phyloP scores from a whole-genome alignment of 1,140 invertebrate genomes.

The Oncopodura yosiiana region DNA sequence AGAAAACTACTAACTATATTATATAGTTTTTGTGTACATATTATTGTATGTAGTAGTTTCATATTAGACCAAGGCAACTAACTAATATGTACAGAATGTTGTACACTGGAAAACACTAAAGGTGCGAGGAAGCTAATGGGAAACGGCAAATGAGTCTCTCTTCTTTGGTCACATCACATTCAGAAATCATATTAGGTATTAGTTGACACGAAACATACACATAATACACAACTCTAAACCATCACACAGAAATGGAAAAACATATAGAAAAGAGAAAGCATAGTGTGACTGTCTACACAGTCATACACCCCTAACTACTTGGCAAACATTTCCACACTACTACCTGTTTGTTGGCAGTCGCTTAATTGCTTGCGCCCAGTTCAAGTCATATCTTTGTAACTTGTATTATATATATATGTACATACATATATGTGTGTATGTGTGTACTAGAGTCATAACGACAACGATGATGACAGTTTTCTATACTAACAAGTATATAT shows the following conservation, averaged over 20 bases:
- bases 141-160: conserved; percentile 21
- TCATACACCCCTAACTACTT: conserved; percentile 21
- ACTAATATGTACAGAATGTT: too few relatives aligned
- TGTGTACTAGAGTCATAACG: not conserved
- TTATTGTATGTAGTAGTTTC: too few relatives aligned
- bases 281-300: not conserved
- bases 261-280: too few relatives aligned
- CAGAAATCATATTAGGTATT: conserved; percentile 28
- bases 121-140: conserved; percentile 19
- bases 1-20: too few relatives aligned
- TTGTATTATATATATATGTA: not conserved
- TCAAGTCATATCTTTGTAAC: conserved; percentile 1
- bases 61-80: too few relatives aligned
- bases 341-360: conserved; percentile 25
- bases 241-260: too few relatives aligned
- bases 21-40: too few relatives aligned
- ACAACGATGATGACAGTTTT: not conserved
- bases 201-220: conserved; percentile 23
- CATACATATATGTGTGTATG: not conserved
- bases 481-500: not conserved
- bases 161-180: conserved; percentile 25
- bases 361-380: conserved; percentile 15
- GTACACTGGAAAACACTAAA: too few relatives aligned
- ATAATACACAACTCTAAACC: too few relatives aligned
- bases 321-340: conserved; percentile 26